Evolutionary conservation across 2,797 vertebrate species (phyloP), one percentile per base, ranked within the genome.

Genomic region (Myotis vivesi): DNA sequence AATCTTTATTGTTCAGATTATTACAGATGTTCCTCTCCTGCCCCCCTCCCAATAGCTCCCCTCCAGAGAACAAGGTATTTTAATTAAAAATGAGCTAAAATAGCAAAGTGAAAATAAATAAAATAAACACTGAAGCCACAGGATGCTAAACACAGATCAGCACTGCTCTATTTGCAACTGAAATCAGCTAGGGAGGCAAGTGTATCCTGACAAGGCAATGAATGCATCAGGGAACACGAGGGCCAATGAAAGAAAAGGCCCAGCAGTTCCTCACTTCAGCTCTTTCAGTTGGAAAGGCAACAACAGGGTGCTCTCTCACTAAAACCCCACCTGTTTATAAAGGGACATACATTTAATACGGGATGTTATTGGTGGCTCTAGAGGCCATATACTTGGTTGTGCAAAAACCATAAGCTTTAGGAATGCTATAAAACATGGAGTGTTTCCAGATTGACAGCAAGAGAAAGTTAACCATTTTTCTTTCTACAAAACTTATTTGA

Each of bases 21-120:
- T 44, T 44, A 11, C 10, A 44, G 44, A 44, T 44, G 10, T 44
- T 44, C 44, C 44, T 44, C 44, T 44, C 2, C n/a, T n/a, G n/a
- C n/a, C 44, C 44, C 2, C 44, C 11, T 10, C 10, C 10, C 44
- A 10, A 44, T 44, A 44, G 10, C 2, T 44, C 0, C 44, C 44
- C 44, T 11, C 44, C 10, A 80, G 51, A 91, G 55, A 92, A 83
- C 36, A 95, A 87, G 71, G 28, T 19, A 64, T 71, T 94, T 95
- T 59, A 92, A 88, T 96, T 68, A 94, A 88, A 85, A 95, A 94
- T 62, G 68, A 94, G 46, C 81, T 79, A 90, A 92, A 95, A 93
- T 73, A 95, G 71, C 44, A 80, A 66, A 77, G 79, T 69, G 66
- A 76, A 95, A 89, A 84, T 90, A 87, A 68, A 89, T 75, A 92